A percentile compares a stretch with the other conserved stretches of the same genome.
phyloP scores from a whole-genome alignment of 2,888 invertebrate genomes.

The Autographa gamma region DNA sequence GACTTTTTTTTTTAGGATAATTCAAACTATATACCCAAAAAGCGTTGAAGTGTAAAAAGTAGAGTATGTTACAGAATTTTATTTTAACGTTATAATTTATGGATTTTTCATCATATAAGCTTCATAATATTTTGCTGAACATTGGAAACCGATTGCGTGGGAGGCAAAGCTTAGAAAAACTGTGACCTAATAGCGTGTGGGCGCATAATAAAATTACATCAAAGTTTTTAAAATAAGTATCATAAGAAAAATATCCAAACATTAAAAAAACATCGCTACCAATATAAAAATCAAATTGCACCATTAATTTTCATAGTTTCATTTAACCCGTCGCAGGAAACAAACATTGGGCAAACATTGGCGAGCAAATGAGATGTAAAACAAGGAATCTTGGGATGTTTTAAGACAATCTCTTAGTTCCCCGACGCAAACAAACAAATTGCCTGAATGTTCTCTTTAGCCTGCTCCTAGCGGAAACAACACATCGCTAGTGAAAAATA shows the following conservation, averaged over 20 bases:
- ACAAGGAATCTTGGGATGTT: slow-evolving; percentile 74
- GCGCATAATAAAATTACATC: no score
- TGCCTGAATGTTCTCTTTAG: slow-evolving; percentile 67
- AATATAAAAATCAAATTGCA: slow-evolving; percentile 50
- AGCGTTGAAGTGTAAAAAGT: no score
- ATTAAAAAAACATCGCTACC: slow-evolving; percentile 19
- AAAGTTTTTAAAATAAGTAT: background rate
- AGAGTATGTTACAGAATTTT: no score
- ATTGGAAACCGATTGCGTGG: no score
- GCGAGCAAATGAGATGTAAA: slow-evolving; percentile 77
- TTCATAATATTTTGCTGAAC: no score
- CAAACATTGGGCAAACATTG: slow-evolving; percentile 60
- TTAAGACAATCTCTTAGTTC: slow-evolving; percentile 73
- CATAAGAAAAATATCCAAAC: slow-evolving; percentile 1
- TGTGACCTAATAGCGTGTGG: no score
- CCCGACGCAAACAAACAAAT: slow-evolving; percentile 75
- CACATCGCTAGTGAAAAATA: slow-evolving; percentile 55
- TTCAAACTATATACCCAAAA: no score
- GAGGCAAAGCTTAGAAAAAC: no score
- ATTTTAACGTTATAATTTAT: no score
- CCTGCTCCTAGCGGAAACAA: slow-evolving; percentile 53
- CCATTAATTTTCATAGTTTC: slow-evolving; percentile 56
- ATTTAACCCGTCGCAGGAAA: slow-evolving; percentile 51
- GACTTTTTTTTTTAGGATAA: no score
- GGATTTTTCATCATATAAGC: no score